phyloP scores from a whole-genome alignment of 2,113 vertebrate genomes.

The Periophthalmodon schlosseri region DNA sequence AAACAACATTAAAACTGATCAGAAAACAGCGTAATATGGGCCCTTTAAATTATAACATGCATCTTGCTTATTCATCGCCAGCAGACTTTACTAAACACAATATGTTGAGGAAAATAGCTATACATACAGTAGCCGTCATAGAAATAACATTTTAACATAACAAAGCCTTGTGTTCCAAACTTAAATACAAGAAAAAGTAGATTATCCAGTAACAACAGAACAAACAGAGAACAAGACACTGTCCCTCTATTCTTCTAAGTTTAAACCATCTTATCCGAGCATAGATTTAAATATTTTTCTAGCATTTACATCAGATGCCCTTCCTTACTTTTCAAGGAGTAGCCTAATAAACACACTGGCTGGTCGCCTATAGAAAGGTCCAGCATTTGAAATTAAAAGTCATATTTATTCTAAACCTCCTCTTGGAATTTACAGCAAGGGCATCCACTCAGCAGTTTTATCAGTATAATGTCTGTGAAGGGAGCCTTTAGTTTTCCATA shows the following conservation, averaged over 20 bases:
- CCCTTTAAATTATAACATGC: too few species aligned
- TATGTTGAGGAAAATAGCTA: too few species aligned
- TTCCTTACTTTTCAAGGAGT: not conserved
- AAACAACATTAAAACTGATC: not conserved
- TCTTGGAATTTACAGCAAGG: conserved; percentile 32
- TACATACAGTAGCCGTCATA: too few species aligned
- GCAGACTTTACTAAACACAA: conserved; percentile 15
- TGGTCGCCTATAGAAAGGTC: not conserved
- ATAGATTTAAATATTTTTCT: too few species aligned
- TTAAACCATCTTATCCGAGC: not conserved
- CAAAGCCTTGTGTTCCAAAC: not conserved
- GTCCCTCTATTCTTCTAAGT: not conserved
- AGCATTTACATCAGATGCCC: not conserved
- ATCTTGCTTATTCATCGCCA: conserved; percentile 13
- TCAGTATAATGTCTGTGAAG: conserved; percentile 51
- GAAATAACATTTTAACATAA: too few species aligned
- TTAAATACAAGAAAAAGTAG: too few species aligned
- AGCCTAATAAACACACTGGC: not conserved
- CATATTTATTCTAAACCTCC: conserved; percentile 58
- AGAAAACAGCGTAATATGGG: not conserved
- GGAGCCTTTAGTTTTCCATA: conserved; percentile 66
- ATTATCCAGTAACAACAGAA: not conserved
- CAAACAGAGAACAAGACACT: not conserved
- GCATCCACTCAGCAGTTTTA: conserved; percentile 45
- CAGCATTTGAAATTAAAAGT: conserved; percentile 21